Conservation (phyloP, 2,888 invertebrate species). For the Crossocerus cetratus region DNA sequence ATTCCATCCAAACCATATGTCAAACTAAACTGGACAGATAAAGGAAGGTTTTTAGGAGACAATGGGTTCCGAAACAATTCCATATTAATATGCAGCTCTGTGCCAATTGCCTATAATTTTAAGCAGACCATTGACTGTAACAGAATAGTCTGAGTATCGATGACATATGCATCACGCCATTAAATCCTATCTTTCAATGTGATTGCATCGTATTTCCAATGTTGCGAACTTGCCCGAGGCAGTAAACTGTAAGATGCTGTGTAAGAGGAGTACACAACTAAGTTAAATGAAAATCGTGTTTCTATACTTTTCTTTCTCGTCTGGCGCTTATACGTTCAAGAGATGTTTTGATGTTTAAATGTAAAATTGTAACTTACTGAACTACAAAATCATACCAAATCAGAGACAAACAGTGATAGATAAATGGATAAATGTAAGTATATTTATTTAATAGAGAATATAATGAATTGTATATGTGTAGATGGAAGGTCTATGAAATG, state of each 20-base stretch:
- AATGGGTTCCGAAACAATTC: slow-evolving; percentile 27
- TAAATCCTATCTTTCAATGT: slow-evolving; percentile 35
- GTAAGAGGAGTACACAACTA: slow-evolving; percentile 19
- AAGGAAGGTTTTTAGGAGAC: slow-evolving; percentile 5
- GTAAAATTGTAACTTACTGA: slow-evolving; percentile 25
- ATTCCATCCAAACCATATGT: neutral
- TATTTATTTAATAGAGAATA: slow-evolving; percentile 54
- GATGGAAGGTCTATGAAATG: slow-evolving; percentile 38
- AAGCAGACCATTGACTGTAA: slow-evolving; percentile 15
- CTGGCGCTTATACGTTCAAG: slow-evolving; percentile 23
- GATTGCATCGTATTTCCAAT: slow-evolving; percentile 46
- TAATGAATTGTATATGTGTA: slow-evolving; percentile 35
- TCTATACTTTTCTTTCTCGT: slow-evolving; percentile 35
- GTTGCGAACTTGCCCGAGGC: slow-evolving; percentile 19
- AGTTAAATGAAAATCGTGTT: slow-evolving; percentile 36
- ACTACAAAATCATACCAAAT: slow-evolving; percentile 26
- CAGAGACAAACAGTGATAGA: slow-evolving; percentile 31
- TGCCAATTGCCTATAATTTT: slow-evolving; percentile 43
- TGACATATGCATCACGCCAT: slow-evolving; percentile 40
- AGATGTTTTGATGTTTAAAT: slow-evolving; percentile 18
- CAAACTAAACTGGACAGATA: neutral
- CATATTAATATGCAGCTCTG: slow-evolving; percentile 31
- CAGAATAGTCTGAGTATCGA: slow-evolving; percentile 9
- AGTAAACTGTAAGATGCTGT: slow-evolving; percentile 16
- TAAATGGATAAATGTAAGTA: slow-evolving; percentile 48